Evolutionary conservation across 2,888 invertebrate genomes (phyloP), one percentile per base, ranked within the genome.

Genomic region (Euproctis similis): DNA sequence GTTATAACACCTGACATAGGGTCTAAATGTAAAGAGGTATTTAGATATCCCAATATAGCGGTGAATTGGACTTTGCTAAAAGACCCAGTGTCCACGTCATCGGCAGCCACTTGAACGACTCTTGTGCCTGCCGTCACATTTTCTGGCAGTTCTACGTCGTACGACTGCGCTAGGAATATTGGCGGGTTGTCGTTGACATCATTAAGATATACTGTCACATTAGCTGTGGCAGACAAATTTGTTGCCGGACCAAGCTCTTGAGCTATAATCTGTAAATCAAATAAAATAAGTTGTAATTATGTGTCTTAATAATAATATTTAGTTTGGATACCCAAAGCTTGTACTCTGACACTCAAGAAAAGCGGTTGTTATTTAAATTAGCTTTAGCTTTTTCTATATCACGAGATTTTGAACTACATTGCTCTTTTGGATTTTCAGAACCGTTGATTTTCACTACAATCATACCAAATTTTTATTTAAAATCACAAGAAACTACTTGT

Each of bases 151-250:
- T 90, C 90, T 0, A 90, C 92, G 14, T 88, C 86, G 64, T 96
- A 97, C 1, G 88, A 85, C 19, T 88, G 74, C 46, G 90, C 88
- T 8, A 88, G 78, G 60, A 97, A 97, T 35, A 89, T 80, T 1
- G 97, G 97, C 13, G 91, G 86, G 68, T 96, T 95, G 64, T 97
- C 97, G 59, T 97, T 97, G 5, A 92, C 86, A 59, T 97, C 96
- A 40, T 91, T 89, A 12, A 97, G 75, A 53, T 92, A 90, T 7
- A 96, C 92, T 1, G 90, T 91, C 1, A 95, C 90, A 39, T 91
- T 90, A 4, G 92, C 92, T 26, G 87, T 87, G 2, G 89, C 88
- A 28, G 93, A 90, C 26, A 92, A 80, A 66, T 93, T 93, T 24
- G 90, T 90, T 12, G 89, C 87, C 43, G 91, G 92, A 20, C 91